Conservation (phyloP, 2,888 invertebrate genomes). For the Nebria salina region DNA sequence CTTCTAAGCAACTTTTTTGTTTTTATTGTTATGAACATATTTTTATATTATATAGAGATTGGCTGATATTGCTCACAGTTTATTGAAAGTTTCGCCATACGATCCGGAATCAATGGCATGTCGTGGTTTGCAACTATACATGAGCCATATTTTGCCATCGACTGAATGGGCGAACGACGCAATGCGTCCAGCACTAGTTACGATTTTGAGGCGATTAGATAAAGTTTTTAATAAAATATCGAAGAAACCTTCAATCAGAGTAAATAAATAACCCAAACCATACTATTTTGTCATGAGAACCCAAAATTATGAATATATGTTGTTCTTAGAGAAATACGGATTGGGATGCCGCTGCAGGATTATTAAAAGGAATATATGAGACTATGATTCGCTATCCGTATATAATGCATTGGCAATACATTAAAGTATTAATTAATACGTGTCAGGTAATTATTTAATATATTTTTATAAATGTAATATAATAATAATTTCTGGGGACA, state of each 20-base stretch:
- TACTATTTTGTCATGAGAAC: constrained; percentile 8
- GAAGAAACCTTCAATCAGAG: constrained; percentile 91
- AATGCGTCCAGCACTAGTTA: constrained; percentile 89
- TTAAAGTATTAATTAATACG: constrained; percentile 86
- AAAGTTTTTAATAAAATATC: constrained; percentile 97
- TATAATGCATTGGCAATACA: constrained; percentile 95
- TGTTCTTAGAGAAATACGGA: constrained; percentile 84
- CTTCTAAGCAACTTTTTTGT: neutral
- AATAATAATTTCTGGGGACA: constrained; percentile 55
- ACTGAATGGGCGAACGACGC: constrained; percentile 97
- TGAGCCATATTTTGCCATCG: constrained; percentile 90
- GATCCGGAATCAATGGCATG: constrained; percentile 98
- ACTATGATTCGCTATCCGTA: constrained; percentile 94
- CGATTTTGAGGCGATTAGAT: constrained; percentile 90
- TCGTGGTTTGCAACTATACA: constrained; percentile 89
- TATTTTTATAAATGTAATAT: neutral
- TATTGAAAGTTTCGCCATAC: constrained; percentile 97
- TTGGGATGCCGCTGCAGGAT: constrained; percentile 95
- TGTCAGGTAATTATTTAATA: constrained; percentile 73
- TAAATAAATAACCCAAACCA: constrained; percentile 54
- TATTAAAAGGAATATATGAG: constrained; percentile 94
- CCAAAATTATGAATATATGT: neutral
- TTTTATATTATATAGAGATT: constrained; percentile 72
- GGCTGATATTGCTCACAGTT: constrained; percentile 95
- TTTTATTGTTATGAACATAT: neutral